Evolutionary conservation across 1,140 invertebrate species (phyloP).

Genomic region (Camponotus pennsylvanicus): DNA sequence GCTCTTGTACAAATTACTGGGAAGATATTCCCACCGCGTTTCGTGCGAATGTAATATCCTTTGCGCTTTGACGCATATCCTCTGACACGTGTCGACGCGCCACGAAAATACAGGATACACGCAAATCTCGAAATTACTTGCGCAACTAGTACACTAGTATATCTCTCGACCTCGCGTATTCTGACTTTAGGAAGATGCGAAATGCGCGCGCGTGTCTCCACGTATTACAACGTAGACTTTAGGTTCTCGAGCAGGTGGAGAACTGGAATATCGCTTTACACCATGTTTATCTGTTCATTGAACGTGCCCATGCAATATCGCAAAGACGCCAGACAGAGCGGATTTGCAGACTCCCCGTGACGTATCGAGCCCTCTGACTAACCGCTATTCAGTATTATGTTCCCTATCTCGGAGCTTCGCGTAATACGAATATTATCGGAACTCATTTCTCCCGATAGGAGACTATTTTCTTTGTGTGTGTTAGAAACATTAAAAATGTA

Average conservation of each 20-base stretch:
- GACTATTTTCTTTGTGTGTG: not conserved
- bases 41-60: constrained; percentile 37
- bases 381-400: not conserved
- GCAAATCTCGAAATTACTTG: constrained; percentile 48
- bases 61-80: constrained; percentile 40
- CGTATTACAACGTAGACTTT: constrained; percentile 6
- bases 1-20: constrained; percentile 2
- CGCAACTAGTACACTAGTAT: constrained; percentile 11
- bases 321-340: not conserved
- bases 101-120: constrained; percentile 12
- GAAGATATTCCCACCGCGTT: constrained; percentile 18
- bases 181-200: constrained; percentile 22
- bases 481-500: not conserved
- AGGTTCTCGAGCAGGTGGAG: not conserved
- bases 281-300: constrained; percentile 33
- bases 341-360: not conserved
- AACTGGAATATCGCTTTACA: not conserved
- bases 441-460: not conserved
- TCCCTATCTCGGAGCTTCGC: not conserved
- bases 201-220: not conserved
- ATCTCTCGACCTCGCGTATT: constrained; percentile 22
- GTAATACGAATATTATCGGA: not conserved
- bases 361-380: constrained; percentile 18
- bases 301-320: not conserved
- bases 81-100: constrained; percentile 34